Evolutionary conservation across 2,797 vertebrate species (phyloP).

Genomic region (Alcedo quadribrachys): DNA sequence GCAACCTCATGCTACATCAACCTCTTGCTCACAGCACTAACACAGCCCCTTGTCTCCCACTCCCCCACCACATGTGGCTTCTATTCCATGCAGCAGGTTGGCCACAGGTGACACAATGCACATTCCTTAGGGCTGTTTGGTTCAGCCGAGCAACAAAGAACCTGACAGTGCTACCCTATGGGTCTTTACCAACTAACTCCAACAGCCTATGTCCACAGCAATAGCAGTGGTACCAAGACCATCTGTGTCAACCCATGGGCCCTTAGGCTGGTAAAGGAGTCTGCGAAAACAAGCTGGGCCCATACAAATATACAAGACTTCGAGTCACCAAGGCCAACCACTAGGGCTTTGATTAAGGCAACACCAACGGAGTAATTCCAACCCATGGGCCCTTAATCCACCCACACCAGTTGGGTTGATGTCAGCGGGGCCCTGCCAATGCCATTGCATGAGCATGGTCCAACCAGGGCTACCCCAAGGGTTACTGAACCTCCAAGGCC

Average conservation of each 20-base stretch:
- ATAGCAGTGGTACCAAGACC: accelerated
- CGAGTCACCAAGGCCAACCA: no score
- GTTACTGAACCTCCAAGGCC: accelerated
- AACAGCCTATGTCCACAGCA: accelerated
- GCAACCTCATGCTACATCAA: not conserved
- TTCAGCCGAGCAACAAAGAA: accelerated
- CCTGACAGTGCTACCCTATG: no score
- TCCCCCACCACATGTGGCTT: accelerated
- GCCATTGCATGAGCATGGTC: not conserved
- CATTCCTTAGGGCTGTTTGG: accelerated
- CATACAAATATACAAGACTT: not conserved
- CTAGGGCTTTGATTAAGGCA: not conserved
- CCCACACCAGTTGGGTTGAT: accelerated
- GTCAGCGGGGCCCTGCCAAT: accelerated
- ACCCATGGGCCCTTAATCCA: accelerated
- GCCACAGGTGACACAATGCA: accelerated
- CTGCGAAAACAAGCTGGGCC: no score
- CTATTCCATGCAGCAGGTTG: accelerated
- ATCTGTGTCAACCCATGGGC: accelerated
- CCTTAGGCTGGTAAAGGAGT: no score
- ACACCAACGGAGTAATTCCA: accelerated
- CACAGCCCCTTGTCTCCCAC: accelerated
- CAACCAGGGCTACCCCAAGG: not conserved
- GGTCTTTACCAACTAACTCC: not conserved
- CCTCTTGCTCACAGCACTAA: not conserved